Conservation (phyloP, 92 coral and sea anemone genomes). For the Epizoanthus rinbou region DNA sequence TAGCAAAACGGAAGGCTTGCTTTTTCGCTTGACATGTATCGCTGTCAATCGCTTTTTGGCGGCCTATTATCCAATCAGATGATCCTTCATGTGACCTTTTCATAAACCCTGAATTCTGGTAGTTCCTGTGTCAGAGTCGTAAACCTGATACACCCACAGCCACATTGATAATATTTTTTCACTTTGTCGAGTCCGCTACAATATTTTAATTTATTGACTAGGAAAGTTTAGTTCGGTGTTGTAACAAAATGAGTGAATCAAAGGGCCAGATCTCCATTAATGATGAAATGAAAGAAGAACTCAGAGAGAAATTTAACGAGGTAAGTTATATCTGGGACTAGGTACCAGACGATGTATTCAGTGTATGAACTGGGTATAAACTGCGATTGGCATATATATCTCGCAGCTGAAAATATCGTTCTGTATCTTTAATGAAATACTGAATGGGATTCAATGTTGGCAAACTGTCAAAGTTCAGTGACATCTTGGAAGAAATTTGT, state of each 20-base stretch:
- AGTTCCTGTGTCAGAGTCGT: conserved; percentile 2
- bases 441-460: not conserved
- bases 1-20: conserved; percentile 1
- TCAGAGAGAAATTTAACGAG: conserved; percentile 30
- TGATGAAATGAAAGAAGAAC: conserved; percentile 40
- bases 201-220: not conserved
- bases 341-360: not conserved
- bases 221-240: not conserved
- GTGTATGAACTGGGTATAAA: not conserved
- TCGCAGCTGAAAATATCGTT: not conserved
- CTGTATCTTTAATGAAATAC: not conserved
- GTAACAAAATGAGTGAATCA: conserved; percentile 8
- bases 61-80: conserved; percentile 22
- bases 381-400: not conserved
- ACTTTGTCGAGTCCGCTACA: not conserved
- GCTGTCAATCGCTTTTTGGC: not conserved
- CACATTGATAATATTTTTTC: conserved; percentile 10
- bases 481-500: no score
- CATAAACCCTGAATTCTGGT: not conserved
- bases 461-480: no score
- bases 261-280: conserved; percentile 39
- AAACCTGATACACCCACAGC: conserved; percentile 6
- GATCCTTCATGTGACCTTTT: conserved; percentile 30
- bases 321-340: conserved; percentile 13
- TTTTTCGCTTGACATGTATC: conserved; percentile 9